Evolutionary conservation across 1,140 invertebrate genomes (phyloP), one percentile per base, ranked within the genome.

Genomic region (Ceratosolen fusciceps): DNA sequence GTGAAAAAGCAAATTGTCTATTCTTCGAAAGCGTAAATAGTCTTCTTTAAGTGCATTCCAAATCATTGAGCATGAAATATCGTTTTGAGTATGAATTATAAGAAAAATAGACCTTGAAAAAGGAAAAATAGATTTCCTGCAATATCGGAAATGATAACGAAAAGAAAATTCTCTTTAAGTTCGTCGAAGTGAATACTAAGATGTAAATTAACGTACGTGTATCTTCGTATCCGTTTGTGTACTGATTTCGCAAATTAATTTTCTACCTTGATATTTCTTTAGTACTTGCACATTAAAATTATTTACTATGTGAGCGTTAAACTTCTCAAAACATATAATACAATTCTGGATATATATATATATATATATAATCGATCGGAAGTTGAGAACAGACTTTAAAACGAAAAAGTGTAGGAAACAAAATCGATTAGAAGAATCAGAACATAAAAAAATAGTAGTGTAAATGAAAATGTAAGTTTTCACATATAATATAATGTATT

Each of bases 131-230:
- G 56, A 52, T 58, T 34, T 34, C 65, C 60, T 58, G 60, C 56
- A 62, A n/a, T 9, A 37, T 74, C 74, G 49, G 29, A 21, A 71
- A 78, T 68, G 76, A 47, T 67, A 14, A 49, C 76, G 34, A 52
- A 75, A 74, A 56, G 56, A 67, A 77, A 72, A 68, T 78, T 54
- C 67, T 49, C 67, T 78, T 71, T 78, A 60, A 71, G 49, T n/a
- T 9, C 34, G 21, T 70, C 75, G 75, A 52, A 67, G 24, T 37
- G 31, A 34, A 16, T 60, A 60, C 31, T 12, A n/a, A 31, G 19
- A 54, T n/a, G 52, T n/a, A 54, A n/a, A 54, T 54, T 54, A 54
- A n/a, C 24, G 14, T n/a, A 5, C 2, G 7, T 54, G 4, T n/a
- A 19, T n/a, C 24, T 9, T 54, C 21, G n/a, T 54, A n/a, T n/a